Percentiles rank a stretch among this genome's conserved stretches.
Conservation (phyloP, 2,113 vertebrate species). For the Ahaetulla prasina region DNA sequence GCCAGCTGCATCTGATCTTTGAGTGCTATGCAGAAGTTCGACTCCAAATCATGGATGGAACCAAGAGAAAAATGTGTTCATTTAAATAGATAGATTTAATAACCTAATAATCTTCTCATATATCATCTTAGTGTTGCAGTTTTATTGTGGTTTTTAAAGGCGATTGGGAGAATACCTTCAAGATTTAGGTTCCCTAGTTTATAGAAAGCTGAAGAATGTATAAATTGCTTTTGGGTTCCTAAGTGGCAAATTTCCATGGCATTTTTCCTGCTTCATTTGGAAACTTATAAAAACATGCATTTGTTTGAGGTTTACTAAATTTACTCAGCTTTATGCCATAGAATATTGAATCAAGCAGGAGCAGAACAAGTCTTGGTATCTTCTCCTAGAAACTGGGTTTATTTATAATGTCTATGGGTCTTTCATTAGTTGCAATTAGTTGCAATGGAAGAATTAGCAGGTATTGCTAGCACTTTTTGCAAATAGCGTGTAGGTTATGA, state of each 20-base stretch:
- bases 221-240: background rate
- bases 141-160: background rate
- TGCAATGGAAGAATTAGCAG: background rate
- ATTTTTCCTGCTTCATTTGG: background rate
- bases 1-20: background rate
- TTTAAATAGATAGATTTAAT: background rate
- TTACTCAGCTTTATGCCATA: background rate
- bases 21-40: background rate
- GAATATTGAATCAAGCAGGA: background rate
- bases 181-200: background rate
- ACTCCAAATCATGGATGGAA: background rate
- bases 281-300: background rate
- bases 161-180: background rate
- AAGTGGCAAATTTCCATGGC: background rate
- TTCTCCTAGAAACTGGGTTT: background rate
- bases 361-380: background rate
- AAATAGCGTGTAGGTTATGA: background rate
- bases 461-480: background rate
- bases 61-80: background rate
- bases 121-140: background rate
- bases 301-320: background rate
- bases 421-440: background rate
- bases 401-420: background rate
- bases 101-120: background rate
- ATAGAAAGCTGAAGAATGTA: background rate